phyloP scores from a whole-genome alignment of 2,888 invertebrate species.

The Carcina quercana region DNA sequence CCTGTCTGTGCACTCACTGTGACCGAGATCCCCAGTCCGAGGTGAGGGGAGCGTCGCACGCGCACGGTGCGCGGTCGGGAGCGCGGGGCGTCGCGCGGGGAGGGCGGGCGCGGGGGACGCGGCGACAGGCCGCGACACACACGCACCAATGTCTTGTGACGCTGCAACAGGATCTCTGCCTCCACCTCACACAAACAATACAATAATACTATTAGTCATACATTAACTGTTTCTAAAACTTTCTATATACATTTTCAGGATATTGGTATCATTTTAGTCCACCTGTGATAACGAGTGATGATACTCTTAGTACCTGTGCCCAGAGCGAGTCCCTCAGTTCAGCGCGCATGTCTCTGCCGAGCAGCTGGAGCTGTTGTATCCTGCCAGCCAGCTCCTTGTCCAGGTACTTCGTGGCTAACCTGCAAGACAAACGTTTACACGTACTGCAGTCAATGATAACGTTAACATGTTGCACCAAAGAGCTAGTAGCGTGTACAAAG shows the following conservation, averaged over 20 bases:
- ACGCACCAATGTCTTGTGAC: constrained; percentile 86
- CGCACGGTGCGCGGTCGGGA: constrained; percentile 77
- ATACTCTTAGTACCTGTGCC: constrained; percentile 81
- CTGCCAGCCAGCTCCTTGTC: constrained; percentile 89
- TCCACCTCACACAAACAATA: constrained; percentile 75
- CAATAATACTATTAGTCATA: too few relatives aligned
- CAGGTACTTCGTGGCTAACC: constrained; percentile 88
- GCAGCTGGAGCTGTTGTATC: constrained; percentile 89
- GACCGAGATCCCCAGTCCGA: constrained; percentile 89
- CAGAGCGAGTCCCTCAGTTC: constrained; percentile 84
- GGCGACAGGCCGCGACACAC: constrained; percentile 74
- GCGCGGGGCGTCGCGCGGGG: constrained; percentile 27
- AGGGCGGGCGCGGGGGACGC: constrained; percentile 37
- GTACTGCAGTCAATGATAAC: too few relatives aligned
- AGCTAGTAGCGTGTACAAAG: too few relatives aligned
- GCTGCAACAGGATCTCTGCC: constrained; percentile 88
- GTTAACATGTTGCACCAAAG: too few relatives aligned
- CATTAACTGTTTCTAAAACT: too few relatives aligned
- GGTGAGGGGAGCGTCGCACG: constrained; percentile 81
- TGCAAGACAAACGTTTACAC: too few relatives aligned
- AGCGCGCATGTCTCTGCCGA: constrained; percentile 86
- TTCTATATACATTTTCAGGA: too few relatives aligned
- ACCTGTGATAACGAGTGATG: too few relatives aligned
- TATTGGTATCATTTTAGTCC: too few relatives aligned
- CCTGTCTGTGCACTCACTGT: constrained; percentile 77